phyloP scores from a whole-genome alignment of 92 coral and sea anemone species.

The Siderastrea radians region DNA sequence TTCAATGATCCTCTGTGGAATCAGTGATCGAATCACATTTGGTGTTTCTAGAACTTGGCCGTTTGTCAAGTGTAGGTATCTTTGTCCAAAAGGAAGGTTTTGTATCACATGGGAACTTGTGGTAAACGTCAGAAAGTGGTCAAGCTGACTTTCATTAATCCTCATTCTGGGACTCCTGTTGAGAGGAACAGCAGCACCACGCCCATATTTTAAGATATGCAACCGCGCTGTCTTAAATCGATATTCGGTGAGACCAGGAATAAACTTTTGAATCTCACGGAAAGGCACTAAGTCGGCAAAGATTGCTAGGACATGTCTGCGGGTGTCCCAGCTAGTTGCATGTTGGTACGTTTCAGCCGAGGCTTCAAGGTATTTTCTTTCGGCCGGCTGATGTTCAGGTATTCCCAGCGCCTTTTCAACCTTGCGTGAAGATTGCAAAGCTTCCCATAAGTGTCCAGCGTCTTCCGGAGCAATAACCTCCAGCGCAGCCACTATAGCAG shows the following conservation, averaged over 20 bases:
- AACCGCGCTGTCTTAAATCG: constrained; percentile 37
- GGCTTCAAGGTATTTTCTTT: constrained; percentile 63
- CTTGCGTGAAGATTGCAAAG: constrained; percentile 37
- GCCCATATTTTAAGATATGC: constrained; percentile 65
- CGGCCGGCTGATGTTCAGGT: background rate
- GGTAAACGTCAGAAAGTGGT: constrained; percentile 56
- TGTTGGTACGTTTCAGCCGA: too few species aligned
- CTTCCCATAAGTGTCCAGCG: constrained; percentile 67
- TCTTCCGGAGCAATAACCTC: constrained; percentile 62
- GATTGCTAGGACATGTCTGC: constrained; percentile 69
- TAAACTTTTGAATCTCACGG: too few species aligned
- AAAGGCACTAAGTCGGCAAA: constrained; percentile 68
- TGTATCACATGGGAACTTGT: constrained; percentile 57
- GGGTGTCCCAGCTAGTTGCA: constrained; percentile 52
- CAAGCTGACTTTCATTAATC: constrained; percentile 36
- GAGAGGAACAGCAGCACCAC: constrained; percentile 60
- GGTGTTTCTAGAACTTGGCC: constrained; percentile 54
- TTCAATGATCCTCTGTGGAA: constrained; percentile 47
- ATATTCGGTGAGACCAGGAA: constrained; percentile 22
- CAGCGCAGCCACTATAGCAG: constrained; percentile 5
- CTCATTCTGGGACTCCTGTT: too few species aligned
- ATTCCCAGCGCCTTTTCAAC: constrained; percentile 59
- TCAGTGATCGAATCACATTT: constrained; percentile 47
- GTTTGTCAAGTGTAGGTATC: constrained; percentile 58
- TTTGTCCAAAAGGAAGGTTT: constrained; percentile 64